Conservation (phyloP, 2,888 invertebrate genomes). For the Ommatoiulus sabulosus region DNA sequence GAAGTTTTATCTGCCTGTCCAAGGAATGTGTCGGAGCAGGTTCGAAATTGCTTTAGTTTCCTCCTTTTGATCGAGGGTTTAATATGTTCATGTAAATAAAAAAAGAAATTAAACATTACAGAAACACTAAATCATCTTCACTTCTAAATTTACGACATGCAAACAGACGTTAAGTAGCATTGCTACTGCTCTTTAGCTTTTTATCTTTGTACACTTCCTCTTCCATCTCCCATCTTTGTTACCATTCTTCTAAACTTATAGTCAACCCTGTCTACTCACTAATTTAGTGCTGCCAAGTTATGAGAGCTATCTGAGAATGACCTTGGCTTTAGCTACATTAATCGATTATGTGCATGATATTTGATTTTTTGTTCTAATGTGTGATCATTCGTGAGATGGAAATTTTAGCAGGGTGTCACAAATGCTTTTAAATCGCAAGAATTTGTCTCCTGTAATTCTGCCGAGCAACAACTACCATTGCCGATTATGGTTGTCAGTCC, state of each 20-base stretch:
- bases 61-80: constrained; percentile 32
- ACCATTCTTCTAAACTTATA: neutral
- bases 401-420: neutral
- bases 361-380: neutral
- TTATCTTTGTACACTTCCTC: neutral
- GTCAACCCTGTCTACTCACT: neutral
- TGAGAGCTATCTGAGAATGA: neutral
- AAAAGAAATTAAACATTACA: neutral
- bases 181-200: neutral
- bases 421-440: too few species aligned
- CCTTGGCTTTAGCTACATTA: neutral
- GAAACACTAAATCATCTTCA: neutral
- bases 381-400: neutral
- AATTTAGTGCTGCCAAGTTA: neutral
- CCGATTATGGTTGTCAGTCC: neutral
- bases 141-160: neutral
- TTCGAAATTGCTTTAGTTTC: constrained; percentile 59
- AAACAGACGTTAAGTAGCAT: neutral
- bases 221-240: neutral
- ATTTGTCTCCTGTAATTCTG: too few species aligned
- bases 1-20: constrained; percentile 61
- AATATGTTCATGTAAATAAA: neutral
- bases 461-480: neutral
- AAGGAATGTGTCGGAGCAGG: constrained; percentile 64
- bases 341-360: neutral